These are phyloP conservation scores for Drosophila nigromelanica DNA, from an alignment of 1,140 invertebrate species.

Conservation along the genomic window DNA sequence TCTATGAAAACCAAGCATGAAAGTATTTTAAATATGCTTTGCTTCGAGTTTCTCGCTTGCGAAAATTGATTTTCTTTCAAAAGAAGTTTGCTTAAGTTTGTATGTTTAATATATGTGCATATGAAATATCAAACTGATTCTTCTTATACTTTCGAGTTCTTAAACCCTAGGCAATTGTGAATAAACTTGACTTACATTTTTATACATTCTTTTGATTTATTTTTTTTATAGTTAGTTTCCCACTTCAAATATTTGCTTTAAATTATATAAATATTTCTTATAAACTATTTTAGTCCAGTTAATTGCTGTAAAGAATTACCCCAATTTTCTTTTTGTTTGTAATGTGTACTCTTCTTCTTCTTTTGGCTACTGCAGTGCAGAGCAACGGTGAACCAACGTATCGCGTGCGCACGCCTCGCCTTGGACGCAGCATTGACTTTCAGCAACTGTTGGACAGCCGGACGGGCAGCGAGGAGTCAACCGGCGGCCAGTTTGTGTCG, in stretches of 20 bases:
- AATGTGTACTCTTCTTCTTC: conserved; percentile 3
- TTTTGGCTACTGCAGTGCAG: conserved; percentile 57
- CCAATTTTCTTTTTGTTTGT: conserved; percentile 1
- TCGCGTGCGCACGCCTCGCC: conserved; percentile 79
- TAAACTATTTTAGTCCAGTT: not conserved
- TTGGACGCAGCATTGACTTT: conserved; percentile 82
- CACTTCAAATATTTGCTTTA: not conserved
- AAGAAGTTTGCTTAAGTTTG: not conserved
- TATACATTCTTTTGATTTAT: not conserved
- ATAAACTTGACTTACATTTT: not conserved
- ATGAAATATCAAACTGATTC: not conserved
- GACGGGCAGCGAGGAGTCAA: conserved; percentile 48
- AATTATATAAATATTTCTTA: not conserved
- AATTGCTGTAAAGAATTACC: not conserved
- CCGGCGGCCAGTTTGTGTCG: conserved; percentile 74
- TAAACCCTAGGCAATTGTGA: not conserved
- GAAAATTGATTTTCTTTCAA: conserved; percentile 25
- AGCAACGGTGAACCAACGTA: conserved; percentile 68
- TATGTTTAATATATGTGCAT: not conserved
- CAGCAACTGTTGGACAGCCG: conserved; percentile 54
- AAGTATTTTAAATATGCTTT: conserved; percentile 20
- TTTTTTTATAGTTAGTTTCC: not conserved
- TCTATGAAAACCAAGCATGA: conserved; percentile 15
- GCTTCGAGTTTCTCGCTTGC: not conserved
- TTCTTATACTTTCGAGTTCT: not conserved